Evolutionary conservation across 2,888 invertebrate species (phyloP).

Genomic region (Unio delphinus): DNA sequence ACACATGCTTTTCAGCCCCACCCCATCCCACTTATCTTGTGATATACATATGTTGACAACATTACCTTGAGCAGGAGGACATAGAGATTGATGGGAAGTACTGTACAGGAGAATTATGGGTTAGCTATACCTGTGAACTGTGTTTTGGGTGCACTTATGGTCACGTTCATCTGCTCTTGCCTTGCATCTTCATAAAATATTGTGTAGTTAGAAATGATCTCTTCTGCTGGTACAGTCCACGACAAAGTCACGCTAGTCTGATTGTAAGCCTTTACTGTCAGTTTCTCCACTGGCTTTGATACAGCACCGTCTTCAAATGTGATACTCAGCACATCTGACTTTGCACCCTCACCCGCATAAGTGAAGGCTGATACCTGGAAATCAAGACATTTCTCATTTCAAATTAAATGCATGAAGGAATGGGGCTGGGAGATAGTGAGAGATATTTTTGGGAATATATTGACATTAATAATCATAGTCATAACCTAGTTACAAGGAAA

Average conservation of each 20-base stretch:
- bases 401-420: too few species aligned
- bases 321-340: slow-evolving; percentile 8
- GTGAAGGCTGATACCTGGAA: slow-evolving; percentile 40
- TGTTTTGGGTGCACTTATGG: slow-evolving; percentile 1
- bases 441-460: too few species aligned
- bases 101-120: too few species aligned
- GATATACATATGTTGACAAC: too few species aligned
- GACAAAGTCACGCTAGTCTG: slow-evolving; percentile 18
- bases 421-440: too few species aligned
- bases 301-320: slow-evolving; percentile 23
- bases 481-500: too few species aligned
- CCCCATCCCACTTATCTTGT: too few species aligned
- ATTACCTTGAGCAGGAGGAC: too few species aligned
- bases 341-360: slow-evolving; percentile 29
- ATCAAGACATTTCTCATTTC: background rate
- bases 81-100: too few species aligned
- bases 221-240: slow-evolving; percentile 22
- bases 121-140: slow-evolving; percentile 12
- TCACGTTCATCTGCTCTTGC: slow-evolving; percentile 7
- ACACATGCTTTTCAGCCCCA: too few species aligned
- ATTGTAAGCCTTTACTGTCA: slow-evolving; percentile 7
- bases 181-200: slow-evolving; percentile 25
- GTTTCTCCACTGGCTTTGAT: slow-evolving; percentile 15
- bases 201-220: slow-evolving; percentile 20
- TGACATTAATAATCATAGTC: too few species aligned